Percentiles rank a stretch among this genome's conserved stretches.
Evolutionary conservation across 2,797 vertebrate species (phyloP).

Genomic region (Anguilla megastoma): DNA sequence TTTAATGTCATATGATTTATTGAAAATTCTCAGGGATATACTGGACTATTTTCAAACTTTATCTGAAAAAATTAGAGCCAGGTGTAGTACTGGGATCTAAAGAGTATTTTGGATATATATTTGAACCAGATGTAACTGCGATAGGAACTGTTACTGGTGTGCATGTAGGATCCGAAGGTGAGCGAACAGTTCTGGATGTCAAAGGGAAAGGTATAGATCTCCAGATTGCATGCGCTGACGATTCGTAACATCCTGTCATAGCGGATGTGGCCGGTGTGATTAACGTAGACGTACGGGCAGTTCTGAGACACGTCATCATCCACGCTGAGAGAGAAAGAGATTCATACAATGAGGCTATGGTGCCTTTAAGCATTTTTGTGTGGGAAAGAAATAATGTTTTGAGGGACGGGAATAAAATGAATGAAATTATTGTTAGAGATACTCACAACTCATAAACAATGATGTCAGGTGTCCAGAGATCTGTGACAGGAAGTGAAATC

Average conservation of each 20-base stretch:
- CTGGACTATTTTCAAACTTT: background rate
- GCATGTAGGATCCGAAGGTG: conserved; percentile 76
- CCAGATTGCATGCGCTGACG: conserved; percentile 75
- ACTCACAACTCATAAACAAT: conserved; percentile 81
- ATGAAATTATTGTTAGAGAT: background rate
- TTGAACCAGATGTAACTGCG: conserved; percentile 20
- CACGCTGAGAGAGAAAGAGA: conserved; percentile 61
- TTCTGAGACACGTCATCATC: conserved; percentile 77
- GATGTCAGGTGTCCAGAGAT: conserved; percentile 82
- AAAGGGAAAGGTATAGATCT: conserved; percentile 80
- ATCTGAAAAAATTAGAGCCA: background rate
- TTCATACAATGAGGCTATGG: background rate
- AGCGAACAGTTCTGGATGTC: conserved; percentile 79
- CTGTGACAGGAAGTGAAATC: conserved; percentile 73
- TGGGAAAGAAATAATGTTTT: background rate
- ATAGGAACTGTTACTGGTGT: conserved; percentile 68
- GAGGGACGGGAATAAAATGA: background rate
- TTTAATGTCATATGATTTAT: background rate
- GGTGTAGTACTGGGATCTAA: background rate
- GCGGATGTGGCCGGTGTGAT: conserved; percentile 76
- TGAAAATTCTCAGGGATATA: background rate
- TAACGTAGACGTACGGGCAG: conserved; percentile 77
- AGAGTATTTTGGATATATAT: background rate
- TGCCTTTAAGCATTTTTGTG: background rate
- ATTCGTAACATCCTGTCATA: conserved; percentile 78